Evolutionary conservation across 1,140 invertebrate species (phyloP).

Genomic region (Hylaeus volcanicus): DNA sequence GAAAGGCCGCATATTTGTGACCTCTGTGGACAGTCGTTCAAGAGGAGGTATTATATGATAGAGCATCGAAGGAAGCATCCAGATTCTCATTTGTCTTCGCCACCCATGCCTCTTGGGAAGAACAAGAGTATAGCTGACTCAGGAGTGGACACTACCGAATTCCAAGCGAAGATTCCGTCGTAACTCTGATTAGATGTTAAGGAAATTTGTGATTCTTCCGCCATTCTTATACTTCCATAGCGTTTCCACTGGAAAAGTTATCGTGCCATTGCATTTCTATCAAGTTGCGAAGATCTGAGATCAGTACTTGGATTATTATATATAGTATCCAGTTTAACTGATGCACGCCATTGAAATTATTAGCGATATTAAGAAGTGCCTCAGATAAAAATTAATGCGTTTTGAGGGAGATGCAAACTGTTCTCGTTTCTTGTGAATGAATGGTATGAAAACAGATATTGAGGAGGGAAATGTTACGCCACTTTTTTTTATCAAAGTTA

Average conservation of each 20-base stretch:
- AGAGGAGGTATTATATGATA: constrained; percentile 69
- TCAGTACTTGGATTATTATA: not conserved
- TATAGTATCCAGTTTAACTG: no score
- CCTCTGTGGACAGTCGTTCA: constrained; percentile 83
- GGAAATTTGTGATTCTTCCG: not conserved
- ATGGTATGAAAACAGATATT: no score
- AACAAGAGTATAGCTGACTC: not conserved
- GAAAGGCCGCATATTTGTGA: constrained; percentile 83
- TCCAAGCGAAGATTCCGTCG: not conserved
- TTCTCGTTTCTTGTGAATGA: no score
- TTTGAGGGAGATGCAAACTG: no score
- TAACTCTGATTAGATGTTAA: not conserved
- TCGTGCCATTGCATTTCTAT: not conserved
- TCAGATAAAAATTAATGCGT: no score
- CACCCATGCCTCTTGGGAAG: constrained; percentile 50
- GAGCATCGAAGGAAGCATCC: constrained; percentile 70
- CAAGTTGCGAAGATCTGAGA: not conserved
- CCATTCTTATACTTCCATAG: not conserved
- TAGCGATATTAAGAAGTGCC: no score
- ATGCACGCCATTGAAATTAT: no score
- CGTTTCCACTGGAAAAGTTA: not conserved
- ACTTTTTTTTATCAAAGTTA: no score
- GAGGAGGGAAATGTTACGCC: no score
- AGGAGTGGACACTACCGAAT: not conserved
- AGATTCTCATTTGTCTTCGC: constrained; percentile 60